phyloP scores from a whole-genome alignment of 2,797 vertebrate genomes.

The Diglossa cyanea region DNA sequence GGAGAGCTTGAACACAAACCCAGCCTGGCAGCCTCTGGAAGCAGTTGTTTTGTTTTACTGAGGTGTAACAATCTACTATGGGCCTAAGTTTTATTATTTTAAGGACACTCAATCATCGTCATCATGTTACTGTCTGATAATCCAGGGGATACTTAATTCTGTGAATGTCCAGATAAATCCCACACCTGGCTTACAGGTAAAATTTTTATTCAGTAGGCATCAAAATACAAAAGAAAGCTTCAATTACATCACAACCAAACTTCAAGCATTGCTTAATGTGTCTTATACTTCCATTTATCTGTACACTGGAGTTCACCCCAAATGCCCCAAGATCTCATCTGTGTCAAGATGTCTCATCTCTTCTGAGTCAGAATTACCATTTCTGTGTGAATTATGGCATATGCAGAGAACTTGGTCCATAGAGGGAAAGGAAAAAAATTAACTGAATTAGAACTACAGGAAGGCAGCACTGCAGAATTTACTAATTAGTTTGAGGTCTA shows the following conservation, averaged over 20 bases:
- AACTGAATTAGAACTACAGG: neutral
- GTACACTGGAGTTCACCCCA: neutral
- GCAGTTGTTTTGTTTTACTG: neutral
- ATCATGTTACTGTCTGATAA: neutral
- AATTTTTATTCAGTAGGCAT: neutral
- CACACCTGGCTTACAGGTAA: neutral
- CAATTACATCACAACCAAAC: neutral
- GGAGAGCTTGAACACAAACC: neutral
- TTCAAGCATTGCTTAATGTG: neutral
- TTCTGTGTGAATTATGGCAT: neutral
- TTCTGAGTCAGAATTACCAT: neutral
- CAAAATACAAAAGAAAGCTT: neutral
- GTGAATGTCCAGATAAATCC: neutral
- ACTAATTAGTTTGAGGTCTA: neutral
- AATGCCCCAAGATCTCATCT: neutral
- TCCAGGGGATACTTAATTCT: neutral
- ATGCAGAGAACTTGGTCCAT: neutral
- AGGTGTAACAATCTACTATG: neutral
- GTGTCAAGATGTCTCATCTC: neutral
- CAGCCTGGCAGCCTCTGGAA: neutral
- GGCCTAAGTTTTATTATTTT: neutral
- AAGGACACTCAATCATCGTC: neutral
- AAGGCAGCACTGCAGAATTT: neutral
- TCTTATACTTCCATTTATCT: neutral
- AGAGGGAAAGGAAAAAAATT: neutral